Conservation (phyloP, 2,113 vertebrate species). For the Limnothrissa miodon region DNA sequence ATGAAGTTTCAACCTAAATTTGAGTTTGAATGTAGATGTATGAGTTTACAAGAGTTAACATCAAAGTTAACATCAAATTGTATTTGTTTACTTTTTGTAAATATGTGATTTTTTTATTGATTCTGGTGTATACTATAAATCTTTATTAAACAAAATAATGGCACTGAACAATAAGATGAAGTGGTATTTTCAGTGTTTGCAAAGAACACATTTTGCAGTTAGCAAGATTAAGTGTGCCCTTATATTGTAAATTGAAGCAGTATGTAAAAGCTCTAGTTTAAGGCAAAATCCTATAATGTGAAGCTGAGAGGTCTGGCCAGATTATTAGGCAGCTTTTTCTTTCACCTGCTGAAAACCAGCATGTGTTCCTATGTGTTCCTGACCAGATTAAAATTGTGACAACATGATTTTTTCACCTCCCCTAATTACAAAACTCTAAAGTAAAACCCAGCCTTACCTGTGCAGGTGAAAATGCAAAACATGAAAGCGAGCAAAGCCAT, state of each 20-base stretch:
- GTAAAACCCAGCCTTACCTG: constrained; percentile 47
- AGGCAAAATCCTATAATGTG: too few relatives aligned
- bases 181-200: background rate
- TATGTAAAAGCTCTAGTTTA: too few relatives aligned
- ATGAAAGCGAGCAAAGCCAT: constrained; percentile 47
- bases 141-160: background rate
- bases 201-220: too few relatives aligned
- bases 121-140: background rate
- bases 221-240: too few relatives aligned
- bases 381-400: background rate
- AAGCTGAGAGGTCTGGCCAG: too few relatives aligned
- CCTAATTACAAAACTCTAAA: constrained; percentile 9
- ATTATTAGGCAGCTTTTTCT: constrained; percentile 6
- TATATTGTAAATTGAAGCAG: background rate
- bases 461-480: constrained; percentile 41
- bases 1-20: background rate
- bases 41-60: too few relatives aligned
- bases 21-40: too few relatives aligned
- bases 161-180: background rate
- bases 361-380: constrained; percentile 27
- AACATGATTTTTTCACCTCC: background rate
- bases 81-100: background rate
- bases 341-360: constrained; percentile 40
- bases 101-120: background rate
- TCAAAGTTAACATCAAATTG: background rate